These are phyloP conservation scores for Dryococelus australis DNA, from an alignment of 2,888 invertebrate species.

Conservation along the genomic window DNA sequence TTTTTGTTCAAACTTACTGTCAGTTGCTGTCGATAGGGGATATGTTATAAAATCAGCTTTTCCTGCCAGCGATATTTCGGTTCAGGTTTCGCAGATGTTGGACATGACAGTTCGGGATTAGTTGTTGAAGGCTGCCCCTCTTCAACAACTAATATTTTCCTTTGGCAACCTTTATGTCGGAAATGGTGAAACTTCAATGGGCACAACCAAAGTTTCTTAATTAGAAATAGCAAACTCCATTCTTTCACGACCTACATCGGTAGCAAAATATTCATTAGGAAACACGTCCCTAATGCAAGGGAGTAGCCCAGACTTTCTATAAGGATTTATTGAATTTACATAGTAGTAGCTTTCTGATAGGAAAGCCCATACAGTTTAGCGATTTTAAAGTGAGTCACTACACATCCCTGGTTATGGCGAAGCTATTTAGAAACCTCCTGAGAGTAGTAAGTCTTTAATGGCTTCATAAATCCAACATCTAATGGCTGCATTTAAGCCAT, in stretches of 20 bases:
- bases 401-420: not conserved
- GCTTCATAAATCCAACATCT: not conserved
- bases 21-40: not conserved
- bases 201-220: not conserved
- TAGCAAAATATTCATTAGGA: not conserved
- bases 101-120: too few species aligned
- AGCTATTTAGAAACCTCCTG: not conserved
- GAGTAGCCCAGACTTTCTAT: not conserved
- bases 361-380: not conserved
- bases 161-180: not conserved
- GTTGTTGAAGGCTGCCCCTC: not conserved
- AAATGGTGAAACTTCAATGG: not conserved
- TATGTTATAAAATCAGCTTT: not conserved
- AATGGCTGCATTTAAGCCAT: not conserved
- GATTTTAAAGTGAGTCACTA: not conserved
- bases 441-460: not conserved
- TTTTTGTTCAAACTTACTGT: not conserved
- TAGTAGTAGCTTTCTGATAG: conserved; percentile 22
- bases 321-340: not conserved
- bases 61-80: not conserved
- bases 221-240: not conserved
- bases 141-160: not conserved
- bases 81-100: not conserved
- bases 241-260: not conserved
- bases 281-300: too few species aligned